phyloP scores from a whole-genome alignment of 1,140 invertebrate species.

The Macrotrachela quadricornifera region DNA sequence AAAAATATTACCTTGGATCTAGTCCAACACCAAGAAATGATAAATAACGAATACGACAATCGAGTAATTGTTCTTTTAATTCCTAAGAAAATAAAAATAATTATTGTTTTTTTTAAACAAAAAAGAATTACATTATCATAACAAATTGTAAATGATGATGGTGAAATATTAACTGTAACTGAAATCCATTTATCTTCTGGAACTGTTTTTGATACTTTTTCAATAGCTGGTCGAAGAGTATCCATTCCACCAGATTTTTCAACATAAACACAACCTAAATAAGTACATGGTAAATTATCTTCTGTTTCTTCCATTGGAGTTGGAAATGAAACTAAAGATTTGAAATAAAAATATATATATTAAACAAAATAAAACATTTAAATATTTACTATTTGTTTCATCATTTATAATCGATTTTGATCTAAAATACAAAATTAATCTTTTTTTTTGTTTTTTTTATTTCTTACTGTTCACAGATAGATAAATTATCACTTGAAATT shows the following conservation, averaged over 20 bases:
- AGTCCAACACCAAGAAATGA: constrained; percentile 81
- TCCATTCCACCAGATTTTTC: constrained; percentile 57
- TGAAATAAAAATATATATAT: neutral
- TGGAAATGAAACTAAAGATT: constrained; percentile 41
- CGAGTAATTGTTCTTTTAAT: constrained; percentile 2
- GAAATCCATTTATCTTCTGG: constrained; percentile 37
- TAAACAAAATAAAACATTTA: too few relatives aligned
- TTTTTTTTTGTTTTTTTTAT: too few relatives aligned
- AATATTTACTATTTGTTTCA: constrained; percentile 13
- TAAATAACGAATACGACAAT: constrained; percentile 69
- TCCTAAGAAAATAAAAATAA: constrained; percentile 17
- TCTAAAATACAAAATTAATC: constrained; percentile 12
- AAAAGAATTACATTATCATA: constrained; percentile 47
- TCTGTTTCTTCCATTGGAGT: constrained; percentile 93
- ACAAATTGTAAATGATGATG: constrained; percentile 70
- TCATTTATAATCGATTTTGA: constrained; percentile 10
- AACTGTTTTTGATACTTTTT: constrained; percentile 46
- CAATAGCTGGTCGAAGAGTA: constrained; percentile 70
- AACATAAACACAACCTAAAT: constrained; percentile 62
- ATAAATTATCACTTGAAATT: too few relatives aligned
- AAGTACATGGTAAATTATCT: constrained; percentile 64
- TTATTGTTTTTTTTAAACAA: neutral
- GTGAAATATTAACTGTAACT: constrained; percentile 67
- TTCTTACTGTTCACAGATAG: too few relatives aligned
- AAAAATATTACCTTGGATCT: constrained; percentile 57